Evolutionary conservation across 2,113 vertebrate species (phyloP), one percentile per base, ranked within the genome.

Genomic region (Microtus pennsylvanicus): DNA sequence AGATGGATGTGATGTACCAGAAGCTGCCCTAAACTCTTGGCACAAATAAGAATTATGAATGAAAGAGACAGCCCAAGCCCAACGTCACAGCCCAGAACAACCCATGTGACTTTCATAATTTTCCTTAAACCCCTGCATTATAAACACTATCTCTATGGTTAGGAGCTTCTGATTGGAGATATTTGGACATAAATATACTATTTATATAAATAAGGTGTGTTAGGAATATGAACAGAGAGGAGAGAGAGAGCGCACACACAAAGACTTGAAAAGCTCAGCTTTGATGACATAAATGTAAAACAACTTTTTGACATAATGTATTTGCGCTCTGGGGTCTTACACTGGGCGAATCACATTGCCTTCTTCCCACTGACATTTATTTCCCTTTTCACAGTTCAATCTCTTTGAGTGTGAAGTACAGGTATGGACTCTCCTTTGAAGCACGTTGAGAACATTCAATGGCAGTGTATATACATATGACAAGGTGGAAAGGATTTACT

Each of bases 191-290:
- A 33, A 58, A 58, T 58, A 21, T 58, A 58, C 17, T 30, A 65
- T 63, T 93, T 80, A 92, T 28, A 74, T 74, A 89, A 78, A 72
- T 42, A 63, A 93, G 58, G 7, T 11, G 7, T 22, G 24, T 30
- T 10, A 42, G 7, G 26, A 38, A 65, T 85, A 30, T 65, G 22
- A 14, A 5, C 19, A 81, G 75, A 14, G 28, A 52, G 47, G 33
- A 35, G 4, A 80, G 33, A 6, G 30, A 6, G 4, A 0, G 1
- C 50, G 3, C 52, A 0, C 52, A 52, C 28, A 35, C n/a, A 72
- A 76, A 55, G 42, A 38, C 38, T 93, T 93, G 72, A 67, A 74
- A 89, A 89, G n/a, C 12, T 93, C 33, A 88, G n/a, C 55, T 95
- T 77, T 89, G 65, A 76, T 28, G 14, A 76, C 0, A 85, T 72